Base-by-base conservation (phyloP, 1,140 invertebrate species). In the Diabrotica undecimpunctata region DNA sequence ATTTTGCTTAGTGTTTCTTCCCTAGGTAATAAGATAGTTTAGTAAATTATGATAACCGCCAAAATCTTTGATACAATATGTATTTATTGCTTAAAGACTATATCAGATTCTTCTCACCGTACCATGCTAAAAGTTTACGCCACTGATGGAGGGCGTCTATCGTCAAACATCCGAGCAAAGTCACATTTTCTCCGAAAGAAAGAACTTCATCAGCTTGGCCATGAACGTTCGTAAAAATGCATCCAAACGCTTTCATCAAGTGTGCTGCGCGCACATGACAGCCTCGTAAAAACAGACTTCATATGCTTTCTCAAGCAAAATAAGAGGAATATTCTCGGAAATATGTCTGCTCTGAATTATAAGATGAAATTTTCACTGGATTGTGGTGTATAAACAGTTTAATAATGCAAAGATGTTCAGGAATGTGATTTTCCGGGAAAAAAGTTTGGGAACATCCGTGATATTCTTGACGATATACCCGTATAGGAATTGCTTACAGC, bases 281-380 rank as follows among this genome's bases (percentile, higher is more conserved):
- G 41, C n/a, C 41, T 6, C 41, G n/a, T 46, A 5, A 46, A 46
- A 46, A 46, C 41, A 46, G 41, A 46, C 8, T 46, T 46, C n/a
- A 46, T 46, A 46, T n/a, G 41, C n/a, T n/a, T 46, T 46, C 6
- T 6, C 41, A 46, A 46, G n/a, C 41, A n/a, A 46, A 46, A 46
- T 46, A 46, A 46, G 8, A 46, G n/a, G n/a, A 46, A 46, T n/a
- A 46, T 46, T n/a, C 41, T 46, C n/a, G 41, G n/a, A 46, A 46
- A 46, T 46, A 46, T 46, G n/a, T 46, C n/a, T 46, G 41, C 41
- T n/a, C 41, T 46, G 41, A n/a, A 46, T 46, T n/a, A n/a, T 46
- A 46, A 46, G 41, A 46, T 46, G 41, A 46, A 46, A 46, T 46
- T 46, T 46, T 46, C 41, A n/a, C 41, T 46, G 41, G 41, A 46